Percentiles rank a stretch among this genome's conserved stretches.
Evolutionary conservation across 2,888 invertebrate species (phyloP).

Genomic region (Rapana venosa): DNA sequence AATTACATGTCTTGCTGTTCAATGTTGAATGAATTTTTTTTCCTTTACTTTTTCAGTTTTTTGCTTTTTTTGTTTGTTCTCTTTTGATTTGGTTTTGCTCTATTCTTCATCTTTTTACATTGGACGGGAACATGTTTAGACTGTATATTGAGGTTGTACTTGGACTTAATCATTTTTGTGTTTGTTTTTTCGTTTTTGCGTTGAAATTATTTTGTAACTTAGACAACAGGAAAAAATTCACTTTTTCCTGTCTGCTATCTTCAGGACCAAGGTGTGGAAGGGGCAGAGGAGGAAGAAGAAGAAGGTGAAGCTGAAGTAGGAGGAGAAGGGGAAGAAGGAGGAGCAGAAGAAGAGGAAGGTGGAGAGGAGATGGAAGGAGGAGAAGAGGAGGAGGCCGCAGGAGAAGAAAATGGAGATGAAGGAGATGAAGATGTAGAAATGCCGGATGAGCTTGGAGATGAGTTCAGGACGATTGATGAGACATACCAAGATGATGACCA

Average conservation of each 20-base stretch:
- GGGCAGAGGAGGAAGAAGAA: conserved; percentile 44
- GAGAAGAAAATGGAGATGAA: conserved; percentile 63
- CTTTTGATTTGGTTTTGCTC: too few relatives aligned
- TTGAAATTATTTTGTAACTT: too few relatives aligned
- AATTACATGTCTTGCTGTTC: too few relatives aligned
- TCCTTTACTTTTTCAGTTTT: too few relatives aligned
- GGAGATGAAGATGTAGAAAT: conserved; percentile 63
- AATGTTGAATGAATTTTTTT: too few relatives aligned
- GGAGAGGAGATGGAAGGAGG: conserved; percentile 50
- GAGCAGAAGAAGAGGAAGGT: conserved; percentile 51
- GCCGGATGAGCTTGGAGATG: conserved; percentile 55
- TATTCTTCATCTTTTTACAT: too few relatives aligned
- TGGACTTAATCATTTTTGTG: background rate
- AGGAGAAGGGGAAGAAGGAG: conserved; percentile 46
- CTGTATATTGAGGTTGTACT: background rate
- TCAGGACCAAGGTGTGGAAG: conserved; percentile 30
- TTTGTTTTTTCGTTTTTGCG: background rate
- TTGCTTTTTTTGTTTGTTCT: too few relatives aligned
- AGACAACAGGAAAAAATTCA: background rate
- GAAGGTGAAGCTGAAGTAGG: conserved; percentile 6
- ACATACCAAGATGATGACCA: conserved; percentile 56
- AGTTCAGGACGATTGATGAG: conserved; percentile 62
- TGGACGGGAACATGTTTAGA: too few relatives aligned
- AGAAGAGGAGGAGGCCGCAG: conserved; percentile 51
- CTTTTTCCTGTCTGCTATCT: background rate